Percentiles rank a stretch among this genome's conserved stretches.
Evolutionary conservation across 2,888 invertebrate genomes (phyloP).

Genomic region (Diplazon laetatorius): DNA sequence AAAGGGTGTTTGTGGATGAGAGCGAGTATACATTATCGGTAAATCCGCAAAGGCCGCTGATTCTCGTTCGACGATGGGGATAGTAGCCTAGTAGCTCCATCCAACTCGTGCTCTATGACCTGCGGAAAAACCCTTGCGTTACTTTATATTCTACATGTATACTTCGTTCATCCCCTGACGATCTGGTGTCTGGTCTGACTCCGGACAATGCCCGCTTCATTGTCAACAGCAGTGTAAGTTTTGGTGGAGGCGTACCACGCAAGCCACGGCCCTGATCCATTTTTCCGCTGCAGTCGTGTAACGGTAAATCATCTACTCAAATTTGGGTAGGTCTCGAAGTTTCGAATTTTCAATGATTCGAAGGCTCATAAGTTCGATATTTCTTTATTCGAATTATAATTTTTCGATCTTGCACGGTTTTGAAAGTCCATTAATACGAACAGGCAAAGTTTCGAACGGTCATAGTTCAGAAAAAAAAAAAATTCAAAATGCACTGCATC

Average conservation of each 20-base stretch:
- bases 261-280: conserved; percentile 51
- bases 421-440: too few species aligned
- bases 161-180: too few species aligned
- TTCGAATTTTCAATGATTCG: too few species aligned
- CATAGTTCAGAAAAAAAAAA: too few species aligned
- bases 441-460: too few species aligned
- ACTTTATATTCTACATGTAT: not conserved
- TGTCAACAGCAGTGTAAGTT: conserved; percentile 16
- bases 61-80: conserved; percentile 40
- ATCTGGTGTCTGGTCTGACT: too few species aligned
- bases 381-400: too few species aligned
- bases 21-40: conserved; percentile 76
- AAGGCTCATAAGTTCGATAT: too few species aligned
- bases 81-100: not conserved
- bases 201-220: conserved; percentile 64
- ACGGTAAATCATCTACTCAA: too few species aligned
- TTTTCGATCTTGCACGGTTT: too few species aligned
- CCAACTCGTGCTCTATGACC: conserved; percentile 11
- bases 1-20: conserved; percentile 15
- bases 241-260: conserved; percentile 15
- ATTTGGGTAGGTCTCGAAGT: too few species aligned
- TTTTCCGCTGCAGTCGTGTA: conserved; percentile 19
- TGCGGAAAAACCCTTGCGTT: conserved; percentile 29
- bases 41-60: conserved; percentile 77
- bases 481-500: too few species aligned